Evolutionary conservation across 2,113 vertebrate genomes (phyloP).

Genomic region (Glaucomys volans): DNA sequence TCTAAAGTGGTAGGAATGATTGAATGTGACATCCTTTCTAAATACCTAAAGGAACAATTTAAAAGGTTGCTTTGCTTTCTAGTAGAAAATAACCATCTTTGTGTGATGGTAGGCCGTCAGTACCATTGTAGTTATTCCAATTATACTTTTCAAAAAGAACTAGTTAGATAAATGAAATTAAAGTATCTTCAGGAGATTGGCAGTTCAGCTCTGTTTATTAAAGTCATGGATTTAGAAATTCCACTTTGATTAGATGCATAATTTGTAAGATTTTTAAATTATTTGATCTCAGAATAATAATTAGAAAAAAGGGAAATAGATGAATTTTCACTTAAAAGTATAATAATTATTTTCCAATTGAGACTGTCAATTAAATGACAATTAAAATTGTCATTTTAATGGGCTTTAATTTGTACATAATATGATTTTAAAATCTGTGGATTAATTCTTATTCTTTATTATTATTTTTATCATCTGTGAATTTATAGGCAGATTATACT

Average conservation of each 20-base stretch:
- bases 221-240: not conserved
- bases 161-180: not conserved
- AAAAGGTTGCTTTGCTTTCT: not conserved
- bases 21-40: not conserved
- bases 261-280: not conserved
- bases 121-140: not conserved
- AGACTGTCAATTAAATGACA: too few relatives aligned
- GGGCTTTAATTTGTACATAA: slow-evolving; percentile 18
- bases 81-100: not conserved
- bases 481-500: not conserved
- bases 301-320: slow-evolving; percentile 37
- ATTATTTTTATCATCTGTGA: slow-evolving; percentile 22
- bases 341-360: slow-evolving; percentile 21
- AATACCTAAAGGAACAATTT: not conserved
- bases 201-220: not conserved
- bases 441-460: slow-evolving; percentile 15
- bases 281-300: not conserved
- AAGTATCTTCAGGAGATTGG: not conserved
- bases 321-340: slow-evolving; percentile 12
- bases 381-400: too few relatives aligned
- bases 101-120: not conserved
- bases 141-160: slow-evolving; percentile 11
- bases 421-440: slow-evolving; percentile 20
- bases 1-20: not conserved
- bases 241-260: not conserved